These are phyloP conservation scores for Passer montanus DNA, from an alignment of 2,113 vertebrate species.

Conservation along the genomic window DNA sequence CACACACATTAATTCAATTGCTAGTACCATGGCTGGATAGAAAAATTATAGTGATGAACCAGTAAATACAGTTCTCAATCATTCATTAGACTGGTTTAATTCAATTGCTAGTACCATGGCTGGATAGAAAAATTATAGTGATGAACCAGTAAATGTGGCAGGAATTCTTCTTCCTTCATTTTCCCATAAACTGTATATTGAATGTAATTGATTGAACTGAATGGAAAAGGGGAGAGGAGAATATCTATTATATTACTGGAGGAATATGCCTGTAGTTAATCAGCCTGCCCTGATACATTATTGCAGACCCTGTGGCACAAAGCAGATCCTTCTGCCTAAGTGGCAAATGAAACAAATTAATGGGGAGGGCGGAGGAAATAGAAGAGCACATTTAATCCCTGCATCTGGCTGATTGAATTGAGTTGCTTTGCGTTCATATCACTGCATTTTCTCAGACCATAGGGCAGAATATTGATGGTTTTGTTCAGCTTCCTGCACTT, in stretches of 20 bases:
- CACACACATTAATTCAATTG: neutral
- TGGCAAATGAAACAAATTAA: neutral
- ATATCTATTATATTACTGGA: neutral
- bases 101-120: neutral
- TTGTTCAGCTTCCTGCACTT: neutral
- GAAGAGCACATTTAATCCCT: neutral
- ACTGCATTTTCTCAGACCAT: neutral
- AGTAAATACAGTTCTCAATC: neutral
- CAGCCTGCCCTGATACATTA: neutral
- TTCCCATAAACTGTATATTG: neutral
- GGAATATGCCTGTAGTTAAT: neutral
- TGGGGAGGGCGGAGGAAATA: accelerated
- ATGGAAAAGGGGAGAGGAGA: neutral
- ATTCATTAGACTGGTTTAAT: neutral
- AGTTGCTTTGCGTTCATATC: neutral
- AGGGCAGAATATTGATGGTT: neutral
- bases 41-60: neutral
- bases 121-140: neutral
- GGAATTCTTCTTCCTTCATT: neutral
- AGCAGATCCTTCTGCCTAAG: neutral
- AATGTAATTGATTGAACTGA: neutral
- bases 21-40: neutral
- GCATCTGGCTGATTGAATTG: neutral
- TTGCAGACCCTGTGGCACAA: neutral
- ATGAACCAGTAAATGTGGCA: neutral